Conservation (phyloP, 2,888 invertebrate species). For the Drosophila testacea region DNA sequence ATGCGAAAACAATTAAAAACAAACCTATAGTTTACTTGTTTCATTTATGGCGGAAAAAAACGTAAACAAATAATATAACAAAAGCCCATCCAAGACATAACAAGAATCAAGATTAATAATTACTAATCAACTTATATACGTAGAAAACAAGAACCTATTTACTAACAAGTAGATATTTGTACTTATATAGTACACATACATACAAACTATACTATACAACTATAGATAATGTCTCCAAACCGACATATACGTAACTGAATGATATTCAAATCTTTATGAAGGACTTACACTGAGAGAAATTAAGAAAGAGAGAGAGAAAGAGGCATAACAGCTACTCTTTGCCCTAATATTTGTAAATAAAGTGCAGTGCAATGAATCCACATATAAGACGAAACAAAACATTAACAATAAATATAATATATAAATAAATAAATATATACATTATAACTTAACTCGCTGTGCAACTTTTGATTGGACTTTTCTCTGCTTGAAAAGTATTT, state of each 20-base stretch:
- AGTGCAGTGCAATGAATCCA: constrained; percentile 50
- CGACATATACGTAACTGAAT: constrained; percentile 79
- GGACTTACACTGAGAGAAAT: constrained; percentile 35
- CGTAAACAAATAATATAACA: constrained; percentile 57
- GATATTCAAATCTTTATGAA: constrained; percentile 69
- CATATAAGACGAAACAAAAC: constrained; percentile 41
- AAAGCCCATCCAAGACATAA: constrained; percentile 76
- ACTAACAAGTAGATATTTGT: constrained; percentile 46
- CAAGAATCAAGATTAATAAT: constrained; percentile 52
- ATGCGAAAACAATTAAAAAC: constrained; percentile 70
- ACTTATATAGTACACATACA: constrained; percentile 30
- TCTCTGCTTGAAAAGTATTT: constrained; percentile 28
- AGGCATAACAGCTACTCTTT: constrained; percentile 23
- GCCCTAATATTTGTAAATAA: constrained; percentile 50
- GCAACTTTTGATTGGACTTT: constrained; percentile 27
- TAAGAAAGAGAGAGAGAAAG: background rate
- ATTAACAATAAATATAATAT: constrained; percentile 25
- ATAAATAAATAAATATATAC: constrained; percentile 30
- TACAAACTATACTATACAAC: constrained; percentile 22
- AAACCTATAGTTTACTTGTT: constrained; percentile 43
- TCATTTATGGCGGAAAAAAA: constrained; percentile 45
- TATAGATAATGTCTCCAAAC: constrained; percentile 40
- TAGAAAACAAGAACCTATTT: constrained; percentile 64
- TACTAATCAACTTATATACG: constrained; percentile 65
- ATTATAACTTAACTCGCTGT: constrained; percentile 12